Conservation (phyloP, 2,888 invertebrate genomes). For the Macrosoma leucophasiata region DNA sequence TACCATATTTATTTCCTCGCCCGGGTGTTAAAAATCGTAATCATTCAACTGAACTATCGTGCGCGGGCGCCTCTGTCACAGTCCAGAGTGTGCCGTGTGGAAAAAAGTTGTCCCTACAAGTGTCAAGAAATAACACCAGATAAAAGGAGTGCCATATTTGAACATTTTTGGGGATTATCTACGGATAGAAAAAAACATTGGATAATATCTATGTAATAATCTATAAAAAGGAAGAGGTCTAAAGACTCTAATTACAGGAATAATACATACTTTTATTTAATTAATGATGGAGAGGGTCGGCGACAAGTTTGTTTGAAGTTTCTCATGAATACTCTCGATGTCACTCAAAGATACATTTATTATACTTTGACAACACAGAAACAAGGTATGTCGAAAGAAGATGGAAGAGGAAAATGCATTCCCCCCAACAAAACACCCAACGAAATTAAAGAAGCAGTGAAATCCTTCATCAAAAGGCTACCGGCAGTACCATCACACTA, state of each 20-base stretch:
- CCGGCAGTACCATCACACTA: constrained; percentile 21
- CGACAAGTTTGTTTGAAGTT: constrained; percentile 19
- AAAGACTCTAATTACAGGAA: constrained; percentile 7
- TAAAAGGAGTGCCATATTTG: too few species aligned
- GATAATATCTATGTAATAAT: too few species aligned
- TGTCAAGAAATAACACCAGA: too few species aligned
- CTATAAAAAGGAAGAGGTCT: constrained; percentile 10
- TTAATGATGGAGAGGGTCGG: constrained; percentile 19
- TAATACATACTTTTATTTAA: constrained; percentile 15
- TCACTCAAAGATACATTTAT: constrained; percentile 16
- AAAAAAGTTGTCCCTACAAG: too few species aligned
- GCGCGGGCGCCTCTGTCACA: constrained; percentile 8
- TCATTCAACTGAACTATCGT: constrained; percentile 7
- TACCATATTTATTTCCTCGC: constrained; percentile 10
- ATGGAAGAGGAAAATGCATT: constrained; percentile 13
- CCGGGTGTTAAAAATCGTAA: constrained; percentile 9
- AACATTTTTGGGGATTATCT: too few species aligned
- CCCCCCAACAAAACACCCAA: constrained; percentile 16
- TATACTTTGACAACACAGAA: constrained; percentile 9
- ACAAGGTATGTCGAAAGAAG: constrained; percentile 14
- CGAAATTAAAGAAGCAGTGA: constrained; percentile 5
- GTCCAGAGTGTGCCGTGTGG: constrained; percentile 4
- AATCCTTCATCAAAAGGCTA: constrained; percentile 12
- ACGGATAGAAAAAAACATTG: too few species aligned
- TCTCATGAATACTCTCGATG: constrained; percentile 16